Conservation (phyloP, 64 coral and sea anemone species). For the Montipora efflorescens region DNA sequence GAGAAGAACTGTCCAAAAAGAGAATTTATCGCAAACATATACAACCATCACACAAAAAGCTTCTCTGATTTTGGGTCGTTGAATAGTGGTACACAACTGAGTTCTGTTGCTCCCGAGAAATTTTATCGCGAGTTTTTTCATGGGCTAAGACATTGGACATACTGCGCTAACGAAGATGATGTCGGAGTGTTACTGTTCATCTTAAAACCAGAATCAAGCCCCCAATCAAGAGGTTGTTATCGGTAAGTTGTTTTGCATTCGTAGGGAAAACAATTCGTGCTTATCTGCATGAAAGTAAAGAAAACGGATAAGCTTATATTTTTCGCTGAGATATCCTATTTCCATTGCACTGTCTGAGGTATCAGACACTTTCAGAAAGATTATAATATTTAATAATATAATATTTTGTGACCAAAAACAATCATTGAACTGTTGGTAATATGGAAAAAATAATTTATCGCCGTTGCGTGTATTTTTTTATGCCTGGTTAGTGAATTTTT, state of each 20-base stretch:
- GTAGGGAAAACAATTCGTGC: neutral
- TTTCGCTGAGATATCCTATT: neutral
- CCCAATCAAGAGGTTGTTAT: conserved; percentile 70
- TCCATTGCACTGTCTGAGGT: no score
- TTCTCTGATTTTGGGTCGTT: conserved; percentile 75
- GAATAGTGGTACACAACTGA: conserved; percentile 1
- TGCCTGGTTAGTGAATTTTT: no score
- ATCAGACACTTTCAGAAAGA: no score
- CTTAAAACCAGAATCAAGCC: conserved; percentile 82
- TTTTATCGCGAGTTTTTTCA: conserved; percentile 86
- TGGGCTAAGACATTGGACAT: conserved; percentile 93
- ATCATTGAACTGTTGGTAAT: no score
- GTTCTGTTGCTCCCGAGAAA: conserved; percentile 63
- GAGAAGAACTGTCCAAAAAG: conserved; percentile 63
- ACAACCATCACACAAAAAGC: conserved; percentile 57
- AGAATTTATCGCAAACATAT: conserved; percentile 22
- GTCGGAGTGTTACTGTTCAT: conserved; percentile 78
- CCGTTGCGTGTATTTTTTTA: no score
- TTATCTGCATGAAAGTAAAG: no score
- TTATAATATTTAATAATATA: no score
- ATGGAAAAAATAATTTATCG: no score
- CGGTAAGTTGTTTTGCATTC: conserved; percentile 40
- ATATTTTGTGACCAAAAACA: no score
- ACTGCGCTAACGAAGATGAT: conserved; percentile 61
- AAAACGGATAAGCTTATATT: neutral